Evolutionary conservation across 2,113 vertebrate species (phyloP), one percentile per base, ranked within the genome.

Genomic region (Ameiurus melas): DNA sequence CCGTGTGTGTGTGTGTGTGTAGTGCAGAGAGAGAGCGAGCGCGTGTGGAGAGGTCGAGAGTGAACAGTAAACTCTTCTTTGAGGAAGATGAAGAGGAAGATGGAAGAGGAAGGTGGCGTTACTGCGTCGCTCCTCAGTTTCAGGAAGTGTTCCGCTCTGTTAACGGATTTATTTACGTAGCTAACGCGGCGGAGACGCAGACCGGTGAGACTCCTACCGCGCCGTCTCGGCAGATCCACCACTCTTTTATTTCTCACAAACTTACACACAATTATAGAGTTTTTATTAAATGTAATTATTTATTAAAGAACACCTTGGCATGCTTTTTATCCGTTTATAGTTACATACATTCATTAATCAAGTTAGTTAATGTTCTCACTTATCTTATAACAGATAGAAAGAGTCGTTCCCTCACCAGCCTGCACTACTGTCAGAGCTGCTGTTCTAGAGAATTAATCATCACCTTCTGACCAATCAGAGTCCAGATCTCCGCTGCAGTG

Each of bases 161-260:
- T 64, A 95, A 98, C 86, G 98, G 98, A 27, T 98, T 99, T 94
- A 98, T 99, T 94, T 99, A 98, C 60, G 97, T 98, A 71, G 97
- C 96, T 82, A 98, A 99, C 90, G 97, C 96, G n/a, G 97, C 96
- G 27, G 97, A 99, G 93, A 92, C 92, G 78, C 92, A 93, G 4
- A 95, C 91, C 95, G 95, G 97, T 98, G 94, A 95, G 94, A 47
- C n/a, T 5, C 20, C 20, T 16, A 3, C 57, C 0, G 20, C 12
- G 0, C 36, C 19, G 7, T 47, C 43, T 13, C 53, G 22, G 1
- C 14, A 93, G 51, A 2, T 30, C 22, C 79, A 80, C 78, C 19
- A n/a, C 2, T 4, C 0, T 66, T 64, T 64, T 30, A 68, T 68
- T 68, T 5, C n/a, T 33, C 68, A 70, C 5, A 5, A 6, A 33